phyloP scores from a whole-genome alignment of 2,888 invertebrate genomes.

The Ormia ochracea region DNA sequence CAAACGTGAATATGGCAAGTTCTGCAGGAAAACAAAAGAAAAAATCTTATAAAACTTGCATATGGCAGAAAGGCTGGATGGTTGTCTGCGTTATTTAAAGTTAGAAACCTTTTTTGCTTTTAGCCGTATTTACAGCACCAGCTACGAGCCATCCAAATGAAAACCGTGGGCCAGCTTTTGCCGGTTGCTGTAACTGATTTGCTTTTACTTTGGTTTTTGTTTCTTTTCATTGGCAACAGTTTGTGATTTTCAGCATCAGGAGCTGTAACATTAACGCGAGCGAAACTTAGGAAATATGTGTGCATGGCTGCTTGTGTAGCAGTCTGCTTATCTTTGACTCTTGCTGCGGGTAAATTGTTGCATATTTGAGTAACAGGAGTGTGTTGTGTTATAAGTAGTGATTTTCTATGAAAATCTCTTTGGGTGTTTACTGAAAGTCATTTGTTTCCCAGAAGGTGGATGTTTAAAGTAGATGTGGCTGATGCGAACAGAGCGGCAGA shows the following conservation, averaged over 20 bases:
- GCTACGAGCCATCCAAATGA: slow-evolving; percentile 2
- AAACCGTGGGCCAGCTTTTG: slow-evolving; percentile 16
- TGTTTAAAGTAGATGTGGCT: slow-evolving; percentile 60
- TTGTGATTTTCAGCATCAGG: slow-evolving; percentile 43
- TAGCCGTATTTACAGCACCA: slow-evolving; percentile 52
- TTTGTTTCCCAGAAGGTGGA: slow-evolving; percentile 64
- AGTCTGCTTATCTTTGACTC: slow-evolving; percentile 9
- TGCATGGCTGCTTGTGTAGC: background rate
- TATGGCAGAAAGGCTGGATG: slow-evolving; percentile 14
- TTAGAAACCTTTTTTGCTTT: slow-evolving; percentile 38
- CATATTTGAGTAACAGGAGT: slow-evolving; percentile 56
- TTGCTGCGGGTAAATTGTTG: slow-evolving; percentile 48
- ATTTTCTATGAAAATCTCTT: slow-evolving; percentile 60
- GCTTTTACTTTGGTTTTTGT: background rate
- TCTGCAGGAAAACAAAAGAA: no score
- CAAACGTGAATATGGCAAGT: slow-evolving; percentile 7
- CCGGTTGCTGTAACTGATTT: slow-evolving; percentile 52
- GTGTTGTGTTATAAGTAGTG: slow-evolving; percentile 62
- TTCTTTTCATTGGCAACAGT: slow-evolving; percentile 16
- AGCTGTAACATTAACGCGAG: slow-evolving; percentile 55
- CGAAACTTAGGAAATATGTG: slow-evolving; percentile 13
- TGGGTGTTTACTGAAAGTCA: slow-evolving; percentile 64
- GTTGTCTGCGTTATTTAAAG: slow-evolving; percentile 18
- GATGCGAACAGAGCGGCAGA: slow-evolving; percentile 42
- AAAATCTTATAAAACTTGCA: slow-evolving; percentile 9